Conservation (phyloP, 2,888 invertebrate genomes). For the Leucoptera coffeella region DNA sequence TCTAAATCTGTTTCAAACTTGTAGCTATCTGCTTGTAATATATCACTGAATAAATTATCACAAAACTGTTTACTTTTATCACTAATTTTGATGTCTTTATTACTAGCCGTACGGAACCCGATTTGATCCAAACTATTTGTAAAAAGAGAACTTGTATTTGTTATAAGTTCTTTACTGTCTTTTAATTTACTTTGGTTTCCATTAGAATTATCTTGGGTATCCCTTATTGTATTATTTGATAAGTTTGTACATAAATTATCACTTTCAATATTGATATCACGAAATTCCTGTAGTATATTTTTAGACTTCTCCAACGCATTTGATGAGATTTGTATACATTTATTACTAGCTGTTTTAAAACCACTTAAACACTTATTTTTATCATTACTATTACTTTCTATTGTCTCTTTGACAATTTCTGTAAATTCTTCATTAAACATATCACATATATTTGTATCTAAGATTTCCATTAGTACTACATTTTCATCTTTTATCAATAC, state of each 20-base stretch:
- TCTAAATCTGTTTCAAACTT: neutral
- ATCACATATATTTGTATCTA: conserved; percentile 4
- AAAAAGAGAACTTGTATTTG: too few species aligned
- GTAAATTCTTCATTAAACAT: conserved; percentile 4
- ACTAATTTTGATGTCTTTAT: conserved; percentile 6
- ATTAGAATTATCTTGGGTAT: neutral
- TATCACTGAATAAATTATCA: too few species aligned
- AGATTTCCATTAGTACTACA: too few species aligned
- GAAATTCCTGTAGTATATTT: conserved; percentile 10
- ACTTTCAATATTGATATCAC: neutral
- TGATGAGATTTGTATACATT: conserved; percentile 16
- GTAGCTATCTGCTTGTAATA: too few species aligned
- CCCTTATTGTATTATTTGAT: neutral
- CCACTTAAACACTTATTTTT: too few species aligned
- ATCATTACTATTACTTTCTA: too few species aligned
- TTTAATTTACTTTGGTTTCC: neutral
- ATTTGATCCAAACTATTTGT: too few species aligned
- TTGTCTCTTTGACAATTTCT: too few species aligned
- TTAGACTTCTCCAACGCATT: conserved; percentile 11
- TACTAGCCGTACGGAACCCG: conserved; percentile 1
- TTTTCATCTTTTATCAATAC: too few species aligned
- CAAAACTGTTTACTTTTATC: too few species aligned
- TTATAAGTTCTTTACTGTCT: neutral
- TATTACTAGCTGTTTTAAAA: conserved; percentile 24
- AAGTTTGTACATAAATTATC: neutral